Evolutionary conservation across 2,113 vertebrate species (phyloP).

Genomic region (Notothenia coriiceps): DNA sequence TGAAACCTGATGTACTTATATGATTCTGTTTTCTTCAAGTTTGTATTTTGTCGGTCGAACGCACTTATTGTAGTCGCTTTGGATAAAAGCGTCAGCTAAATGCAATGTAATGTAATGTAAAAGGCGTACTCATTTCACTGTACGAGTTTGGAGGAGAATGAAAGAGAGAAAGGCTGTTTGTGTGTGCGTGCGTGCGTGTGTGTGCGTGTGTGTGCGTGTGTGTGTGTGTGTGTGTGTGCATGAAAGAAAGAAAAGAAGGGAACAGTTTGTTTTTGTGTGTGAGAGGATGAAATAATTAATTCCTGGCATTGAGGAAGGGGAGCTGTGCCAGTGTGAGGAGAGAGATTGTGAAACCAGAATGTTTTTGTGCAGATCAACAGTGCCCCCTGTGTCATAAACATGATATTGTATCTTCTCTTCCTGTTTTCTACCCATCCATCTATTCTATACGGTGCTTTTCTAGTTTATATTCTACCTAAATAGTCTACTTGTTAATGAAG

Average conservation of each 20-base stretch:
- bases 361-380: constrained; percentile 56
- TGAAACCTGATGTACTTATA: too few species aligned
- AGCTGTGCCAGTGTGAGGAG: constrained; percentile 29
- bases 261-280: constrained; percentile 29
- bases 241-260: not conserved
- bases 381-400: constrained; percentile 59
- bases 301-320: constrained; percentile 42
- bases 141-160: not conserved
- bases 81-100: too few species aligned
- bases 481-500: constrained; percentile 28
- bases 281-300: constrained; percentile 63
- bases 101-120: not conserved
- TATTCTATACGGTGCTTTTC: not conserved
- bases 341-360: not conserved
- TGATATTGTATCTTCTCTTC: constrained; percentile 4
- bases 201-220: constrained; percentile 4
- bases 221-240: constrained; percentile 3
- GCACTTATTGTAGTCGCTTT: too few species aligned
- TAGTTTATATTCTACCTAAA: not conserved
- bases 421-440: constrained; percentile 7
- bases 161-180: not conserved
- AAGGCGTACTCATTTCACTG: constrained; percentile 28
- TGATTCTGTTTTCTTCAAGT: too few species aligned
- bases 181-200: constrained; percentile 5
- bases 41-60: too few species aligned